Evolutionary conservation across 2,888 invertebrate genomes (phyloP), one percentile per base, ranked within the genome.

Genomic region (Boloria euphrosyne): DNA sequence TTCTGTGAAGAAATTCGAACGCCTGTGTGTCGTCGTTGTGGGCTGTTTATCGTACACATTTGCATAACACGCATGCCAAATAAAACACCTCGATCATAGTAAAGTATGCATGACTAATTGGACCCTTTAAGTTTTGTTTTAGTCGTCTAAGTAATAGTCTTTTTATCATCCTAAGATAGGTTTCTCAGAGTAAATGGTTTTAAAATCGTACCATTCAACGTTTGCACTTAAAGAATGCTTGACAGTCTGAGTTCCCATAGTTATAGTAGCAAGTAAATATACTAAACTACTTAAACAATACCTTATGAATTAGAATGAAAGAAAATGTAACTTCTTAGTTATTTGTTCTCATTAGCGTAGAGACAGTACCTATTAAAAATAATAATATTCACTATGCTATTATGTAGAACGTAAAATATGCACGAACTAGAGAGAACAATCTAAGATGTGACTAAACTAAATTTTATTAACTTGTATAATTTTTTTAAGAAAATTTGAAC

Each of bases 101-200:
- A 78, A 83, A 84, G 82, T 75, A 79, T 76, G 80, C 80, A 79
- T 81, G 80, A 81, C 81, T 85, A 83, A 85, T 84, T 82, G 78
- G 73, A 69, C 73, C 51, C 60, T 66, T 54, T 59, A 27, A 65
- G 51, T 65, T 70, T 68, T 65, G 46, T 68, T 60, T 62, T 63
- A 49, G 18, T 43, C 10, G n/a, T 18, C 31, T 52, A 65, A 65
- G 49, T 49, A 22, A 65, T 43, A 50, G 17, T 53, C 53, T 65
- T 54, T 60, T 54, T 60, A 62, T 38, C n/a, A n/a, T 52, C 27
- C 16, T 31, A 46, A 27, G 43, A 27, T 27, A 46, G 54, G 13
- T 27, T 58, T 49, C 31, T 38, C 3, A 38, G 31, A 38, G 31
- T 38, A 49, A 18, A 46, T 49, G 49, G 47, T 51, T 51, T 16